Conservation (phyloP, 2,888 invertebrate species). For the Dendrolimus houi region DNA sequence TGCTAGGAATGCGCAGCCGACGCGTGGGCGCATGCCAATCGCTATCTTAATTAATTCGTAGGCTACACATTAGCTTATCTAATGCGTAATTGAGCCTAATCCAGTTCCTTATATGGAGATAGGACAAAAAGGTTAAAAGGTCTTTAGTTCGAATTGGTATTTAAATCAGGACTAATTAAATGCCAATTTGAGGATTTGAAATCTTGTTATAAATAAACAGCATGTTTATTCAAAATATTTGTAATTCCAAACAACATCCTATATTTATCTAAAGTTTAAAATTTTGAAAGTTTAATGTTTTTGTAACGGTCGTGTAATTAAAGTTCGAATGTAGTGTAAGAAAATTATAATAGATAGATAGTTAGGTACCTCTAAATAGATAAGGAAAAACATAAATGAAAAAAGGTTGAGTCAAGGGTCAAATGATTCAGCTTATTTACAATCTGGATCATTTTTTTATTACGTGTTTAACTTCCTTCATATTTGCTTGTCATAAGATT, state of each 20-base stretch:
- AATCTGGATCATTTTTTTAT: no score
- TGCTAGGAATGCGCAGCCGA: constrained; percentile 4
- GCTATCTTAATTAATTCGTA: constrained; percentile 58
- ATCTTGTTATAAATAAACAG: constrained; percentile 16
- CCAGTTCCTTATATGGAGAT: not conserved
- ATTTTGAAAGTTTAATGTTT: no score
- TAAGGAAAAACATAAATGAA: no score
- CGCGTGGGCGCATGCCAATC: constrained; percentile 34
- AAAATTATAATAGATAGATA: no score
- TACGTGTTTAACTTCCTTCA: no score
- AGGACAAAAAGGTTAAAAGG: constrained; percentile 42
- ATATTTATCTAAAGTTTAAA: not conserved
- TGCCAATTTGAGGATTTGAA: constrained; percentile 32
- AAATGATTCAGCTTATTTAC: no score
- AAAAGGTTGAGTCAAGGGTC: no score
- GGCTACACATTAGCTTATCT: not conserved
- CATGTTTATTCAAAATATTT: no score
- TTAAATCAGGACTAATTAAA: constrained; percentile 37
- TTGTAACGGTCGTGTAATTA: no score
- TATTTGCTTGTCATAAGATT: no score
- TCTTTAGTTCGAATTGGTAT: constrained; percentile 42
- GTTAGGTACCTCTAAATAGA: no score
- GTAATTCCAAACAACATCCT: constrained; percentile 8
- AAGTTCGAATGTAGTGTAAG: no score
- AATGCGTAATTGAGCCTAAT: constrained; percentile 1